phyloP scores from a whole-genome alignment of 2,888 invertebrate genomes.

The Galeruca laticollis region DNA sequence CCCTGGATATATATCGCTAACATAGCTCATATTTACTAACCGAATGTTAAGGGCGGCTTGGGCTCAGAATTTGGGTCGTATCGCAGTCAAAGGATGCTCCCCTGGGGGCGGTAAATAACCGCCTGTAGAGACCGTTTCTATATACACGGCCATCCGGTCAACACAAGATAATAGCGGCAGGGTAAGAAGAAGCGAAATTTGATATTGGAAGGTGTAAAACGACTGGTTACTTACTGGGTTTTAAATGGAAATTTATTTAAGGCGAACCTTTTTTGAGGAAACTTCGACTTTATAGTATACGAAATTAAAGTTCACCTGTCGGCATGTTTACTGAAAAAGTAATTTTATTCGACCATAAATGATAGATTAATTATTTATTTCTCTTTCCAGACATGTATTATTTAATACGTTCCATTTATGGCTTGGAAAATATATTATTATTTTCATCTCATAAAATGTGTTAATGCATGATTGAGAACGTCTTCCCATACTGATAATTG shows the following conservation, averaged over 20 bases:
- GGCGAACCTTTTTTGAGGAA: neutral
- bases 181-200: slow-evolving; percentile 1
- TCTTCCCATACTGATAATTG: too few relatives aligned
- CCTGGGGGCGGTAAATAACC: slow-evolving; percentile 38
- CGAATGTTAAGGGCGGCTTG: slow-evolving; percentile 37
- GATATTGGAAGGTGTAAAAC: slow-evolving; percentile 26
- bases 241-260: neutral
- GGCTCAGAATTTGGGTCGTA: slow-evolving; percentile 37
- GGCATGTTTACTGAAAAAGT: neutral
- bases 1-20: slow-evolving; percentile 15
- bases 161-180: slow-evolving; percentile 34
- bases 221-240: slow-evolving; percentile 15
- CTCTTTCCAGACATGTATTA: too few relatives aligned
- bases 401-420: too few relatives aligned
- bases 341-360: neutral
- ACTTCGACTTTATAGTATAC: neutral
- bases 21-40: slow-evolving; percentile 38
- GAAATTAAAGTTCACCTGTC: too few relatives aligned
- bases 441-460: too few relatives aligned
- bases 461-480: too few relatives aligned
- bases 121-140: slow-evolving; percentile 24
- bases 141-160: slow-evolving; percentile 36
- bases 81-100: slow-evolving; percentile 40
- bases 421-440: too few relatives aligned
- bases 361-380: too few relatives aligned